phyloP scores from a whole-genome alignment of 2,113 vertebrate species.

The Barnardius zonarius region DNA sequence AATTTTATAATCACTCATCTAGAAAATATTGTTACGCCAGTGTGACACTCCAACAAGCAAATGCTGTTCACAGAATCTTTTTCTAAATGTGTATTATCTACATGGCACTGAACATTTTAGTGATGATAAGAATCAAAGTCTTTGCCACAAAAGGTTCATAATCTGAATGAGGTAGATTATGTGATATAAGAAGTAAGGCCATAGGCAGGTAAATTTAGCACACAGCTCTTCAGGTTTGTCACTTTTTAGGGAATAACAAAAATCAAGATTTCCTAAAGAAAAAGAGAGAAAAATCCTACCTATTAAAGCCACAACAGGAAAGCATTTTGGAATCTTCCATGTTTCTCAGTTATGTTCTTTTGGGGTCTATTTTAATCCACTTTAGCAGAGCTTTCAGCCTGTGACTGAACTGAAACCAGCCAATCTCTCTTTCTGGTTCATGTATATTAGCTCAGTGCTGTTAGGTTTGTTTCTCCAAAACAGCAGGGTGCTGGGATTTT shows the following conservation, averaged over 20 bases:
- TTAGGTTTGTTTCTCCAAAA: constrained; percentile 51
- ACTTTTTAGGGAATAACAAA: neutral
- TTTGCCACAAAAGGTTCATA: neutral
- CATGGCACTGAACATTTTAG: neutral
- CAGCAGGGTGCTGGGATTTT: constrained; percentile 52
- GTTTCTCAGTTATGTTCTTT: constrained; percentile 3
- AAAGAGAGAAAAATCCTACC: neutral
- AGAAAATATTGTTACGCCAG: neutral
- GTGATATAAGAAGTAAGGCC: neutral
- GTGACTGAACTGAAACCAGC: constrained; percentile 14
- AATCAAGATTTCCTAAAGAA: neutral
- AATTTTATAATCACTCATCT: neutral
- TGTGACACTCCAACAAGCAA: neutral
- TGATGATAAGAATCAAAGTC: neutral
- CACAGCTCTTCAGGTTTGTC: neutral
- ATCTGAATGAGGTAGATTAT: neutral
- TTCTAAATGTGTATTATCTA: neutral
- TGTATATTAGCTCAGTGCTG: constrained; percentile 37
- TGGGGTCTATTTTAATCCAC: constrained; percentile 2
- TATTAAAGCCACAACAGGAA: neutral
- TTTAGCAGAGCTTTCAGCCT: constrained; percentile 2
- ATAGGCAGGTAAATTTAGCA: neutral
- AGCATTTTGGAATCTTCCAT: neutral
- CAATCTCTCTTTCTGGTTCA: constrained; percentile 45
- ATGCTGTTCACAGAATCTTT: neutral